Conservation (phyloP, 2,113 vertebrate genomes). For the Pantherophis guttatus region DNA sequence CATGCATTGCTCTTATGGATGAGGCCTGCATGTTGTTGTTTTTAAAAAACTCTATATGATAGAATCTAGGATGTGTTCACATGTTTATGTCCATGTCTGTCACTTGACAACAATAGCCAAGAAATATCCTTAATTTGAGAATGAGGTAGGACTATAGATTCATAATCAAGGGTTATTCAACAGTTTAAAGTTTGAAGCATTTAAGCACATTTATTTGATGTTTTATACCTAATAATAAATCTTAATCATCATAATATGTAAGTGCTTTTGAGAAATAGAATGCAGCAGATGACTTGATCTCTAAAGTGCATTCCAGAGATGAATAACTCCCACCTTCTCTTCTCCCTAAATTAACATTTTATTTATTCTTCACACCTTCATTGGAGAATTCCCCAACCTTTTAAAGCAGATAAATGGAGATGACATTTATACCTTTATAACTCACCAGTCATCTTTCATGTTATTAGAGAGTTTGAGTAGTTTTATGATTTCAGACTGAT, state of each 20-base stretch:
- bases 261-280: not conserved
- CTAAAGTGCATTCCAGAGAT: not conserved
- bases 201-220: not conserved
- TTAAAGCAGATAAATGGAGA: not conserved
- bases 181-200: not conserved
- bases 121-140: not conserved
- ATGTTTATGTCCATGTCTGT: not conserved
- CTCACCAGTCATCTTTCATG: not conserved
- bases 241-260: not conserved
- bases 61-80: not conserved
- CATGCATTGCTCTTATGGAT: not conserved
- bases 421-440: not conserved
- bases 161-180: not conserved
- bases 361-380: not conserved
- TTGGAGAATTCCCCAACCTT: not conserved
- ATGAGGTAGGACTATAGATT: not conserved
- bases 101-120: not conserved
- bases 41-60: not conserved
- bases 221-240: not conserved
- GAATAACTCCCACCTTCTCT: not conserved
- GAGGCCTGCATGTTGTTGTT: not conserved
- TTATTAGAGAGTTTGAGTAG: not conserved
- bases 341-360: not conserved
- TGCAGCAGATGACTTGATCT: not conserved
- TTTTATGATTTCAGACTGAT: not conserved